Evolutionary conservation across 2,797 vertebrate genomes (phyloP), one percentile per base, ranked within the genome.

Genomic region (Heterohyrax brucei): DNA sequence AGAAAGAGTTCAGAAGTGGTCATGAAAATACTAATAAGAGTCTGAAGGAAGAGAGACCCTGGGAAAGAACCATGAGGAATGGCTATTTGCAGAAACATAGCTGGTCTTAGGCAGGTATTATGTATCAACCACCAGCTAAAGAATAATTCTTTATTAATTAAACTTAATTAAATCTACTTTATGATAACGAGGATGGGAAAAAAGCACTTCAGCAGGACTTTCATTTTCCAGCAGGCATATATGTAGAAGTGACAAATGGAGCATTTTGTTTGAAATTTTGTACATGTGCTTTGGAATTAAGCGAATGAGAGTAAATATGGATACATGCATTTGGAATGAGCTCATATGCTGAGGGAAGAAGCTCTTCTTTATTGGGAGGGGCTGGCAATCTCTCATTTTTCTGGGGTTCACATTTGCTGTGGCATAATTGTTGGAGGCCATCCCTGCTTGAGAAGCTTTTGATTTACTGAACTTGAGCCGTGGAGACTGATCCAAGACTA

Each of bases 171-270:
- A 39, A 70, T 95, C 26, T 50, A 30, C 30, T 76, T 64, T 95
- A 64, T 87, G 53, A n/a, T 30, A 39, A 85, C 48, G 83, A 56
- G 75, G 26, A 8, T 44, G 2, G 18, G 48, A 2, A 8, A 33
- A 13, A 85, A 70, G n/a, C 73, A 87, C 78, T 85, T 95, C 53
- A 89, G 83, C 33, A 53, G 9, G 14, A 87, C n/a, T 75, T 95
- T 92, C 64, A 26, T 33, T 56, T 94, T 50, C 72, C 12, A 84
- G 61, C 24, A 70, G 66, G 59, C 62, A 64, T 70, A n/a, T 50
- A 22, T 61, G 28, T 86, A 87, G 53, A 93, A 70, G 50, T 53
- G 30, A 91, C 50, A 87, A 12, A 16, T 46, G 44, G 46, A 18
- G 56, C 6, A 48, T 94, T 87, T 83, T 46, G 46, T 88, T 61